Base-by-base conservation (phyloP, 2,797 vertebrate species). In the Gallinago solitaria region DNA sequence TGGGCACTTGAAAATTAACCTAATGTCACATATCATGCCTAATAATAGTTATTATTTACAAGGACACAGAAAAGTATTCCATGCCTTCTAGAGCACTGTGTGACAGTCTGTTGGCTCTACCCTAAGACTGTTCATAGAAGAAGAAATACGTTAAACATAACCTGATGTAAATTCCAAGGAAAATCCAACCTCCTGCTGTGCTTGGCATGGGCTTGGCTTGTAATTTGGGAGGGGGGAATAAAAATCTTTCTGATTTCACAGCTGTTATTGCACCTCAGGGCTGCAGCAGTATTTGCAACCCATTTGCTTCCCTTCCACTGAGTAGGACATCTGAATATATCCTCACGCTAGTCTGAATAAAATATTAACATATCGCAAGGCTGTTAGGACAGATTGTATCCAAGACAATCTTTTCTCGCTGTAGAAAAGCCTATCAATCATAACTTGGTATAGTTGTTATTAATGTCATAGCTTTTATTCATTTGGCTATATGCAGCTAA, bases 381-480 rank as follows among this genome's bases (percentile, higher is more conserved):
- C 97, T 98, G 97, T 96, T 92, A 96, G 96, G 97, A 98, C 97
- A 98, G 98, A 97, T 98, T 98, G 98, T 91, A 90, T 97, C 97
- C 65, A 96, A 96, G 96, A 93, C 95, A 84, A 95, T 97, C 92
- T 96, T 92, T 97, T 96, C 95, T 97, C 48, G 12, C 93, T 51
- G 73, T 96, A 90, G 95, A 95, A 96, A 96, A 96, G 95, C 97
- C 96, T 76, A 96, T 98, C 97, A 97, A 96, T 98, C 98, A 98
- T 94, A 89, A 93, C 92, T 70, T 90, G 83, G 53, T 83, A 23
- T 81, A 92, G 97, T 93, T 97, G 94, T 96, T 97, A 97, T 94
- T 97, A 97, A 95, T 96, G 97, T 94, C 96, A 91, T 95, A 93
- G 95, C 97, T 97, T 97, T 96, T 94, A 88, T 91, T 84, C 77